Base-by-base conservation (phyloP, 1,140 invertebrate genomes). In the Lucilia cuprina region DNA sequence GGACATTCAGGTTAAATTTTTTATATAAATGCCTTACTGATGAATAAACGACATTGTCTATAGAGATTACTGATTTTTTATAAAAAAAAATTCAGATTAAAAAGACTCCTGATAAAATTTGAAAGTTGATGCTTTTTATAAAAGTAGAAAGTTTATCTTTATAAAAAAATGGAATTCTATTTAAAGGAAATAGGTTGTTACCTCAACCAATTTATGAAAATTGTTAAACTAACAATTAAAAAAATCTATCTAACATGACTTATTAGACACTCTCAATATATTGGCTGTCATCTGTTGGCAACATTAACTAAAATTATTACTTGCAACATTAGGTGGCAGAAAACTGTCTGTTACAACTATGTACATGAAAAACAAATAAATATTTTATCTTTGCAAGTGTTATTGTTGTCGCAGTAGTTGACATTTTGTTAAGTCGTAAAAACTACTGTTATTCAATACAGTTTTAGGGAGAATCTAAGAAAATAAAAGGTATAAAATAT, bases 361-460 rank as follows among this genome's bases (percentile, higher is more conserved):
- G 13, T 14, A 60, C n/a, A 60, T 60, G 55, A 60, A 60, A 60
- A 60, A 60, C 55, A 60, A 60, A 60, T 60, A 60, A 60, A 60
- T 60, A 60, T 60, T 60, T 41, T 74, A 74, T 8, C 13, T 30
- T 30, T 77, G 34, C 34, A 19, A 49, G 21, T 21, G 77, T 80
- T 80, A 19, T 80, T 30, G 25, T 30, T 30, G 25, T 30, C 25
- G 25, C 25, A 25, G 77, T 80, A 80, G 77, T 80, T 80, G 77
- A 49, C 77, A 80, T 80, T 50, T 80, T 80, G 77, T 80, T 49
- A 80, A 80, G 41, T 80, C 77, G 41, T 80, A 80, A 80, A 78
- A 80, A 70, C 65, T 70, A 70, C 65, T 70, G 19, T 49, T 49
- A 49, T 19, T 50, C 41, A 49, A 19, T 17, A 47, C 41, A 41